Evolutionary conservation across 1,140 invertebrate genomes (phyloP), one percentile per base, ranked within the genome.

Genomic region (Scaptomyza montana): DNA sequence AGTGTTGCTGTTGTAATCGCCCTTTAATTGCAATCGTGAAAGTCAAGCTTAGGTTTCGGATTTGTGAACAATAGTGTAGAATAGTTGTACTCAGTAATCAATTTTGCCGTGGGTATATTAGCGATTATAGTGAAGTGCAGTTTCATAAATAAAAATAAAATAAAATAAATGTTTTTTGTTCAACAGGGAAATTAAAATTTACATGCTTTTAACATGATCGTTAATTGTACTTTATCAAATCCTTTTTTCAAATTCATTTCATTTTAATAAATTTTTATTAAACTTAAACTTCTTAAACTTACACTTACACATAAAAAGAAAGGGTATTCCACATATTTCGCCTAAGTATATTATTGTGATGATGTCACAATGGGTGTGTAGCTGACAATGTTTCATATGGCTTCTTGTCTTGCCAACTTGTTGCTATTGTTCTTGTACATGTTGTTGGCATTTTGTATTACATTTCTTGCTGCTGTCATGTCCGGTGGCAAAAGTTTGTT

Each of bases 1-100:
- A 7, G 1, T 53, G 30, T 19, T 43, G 10, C 25, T 13, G 39
- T n/a, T 43, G 12, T 43, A 21, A 25, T 57, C 13, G 43, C 73
- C 66, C 62, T 77, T 77, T 74, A 74, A 80, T 76, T 69, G 73
- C 73, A 71, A 80, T 77, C 77, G 78, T 80, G 69, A 72, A 68
- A 70, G 68, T 28, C 55, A 61, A 55, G 47, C 51, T 54, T 63
- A 50, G n/a, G 43, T n/a, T 3, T 16, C 21, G 43, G 57, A 79
- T 71, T 33, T 53, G 66, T 70, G 62, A 0, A 45, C 39, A 45
- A 56, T 43, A 43, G 19, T 55, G 33, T 45, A 45, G 19, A 28
- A 43, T 28, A 13, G 55, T 45, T 10, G 21, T 47, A 59, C 56
- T 43, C 56, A 33, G 25, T 47, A 46, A 10, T 16, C 0, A 1